Evolutionary conservation across 2,888 invertebrate genomes (phyloP).

Genomic region (Brenthis hecate): DNA sequence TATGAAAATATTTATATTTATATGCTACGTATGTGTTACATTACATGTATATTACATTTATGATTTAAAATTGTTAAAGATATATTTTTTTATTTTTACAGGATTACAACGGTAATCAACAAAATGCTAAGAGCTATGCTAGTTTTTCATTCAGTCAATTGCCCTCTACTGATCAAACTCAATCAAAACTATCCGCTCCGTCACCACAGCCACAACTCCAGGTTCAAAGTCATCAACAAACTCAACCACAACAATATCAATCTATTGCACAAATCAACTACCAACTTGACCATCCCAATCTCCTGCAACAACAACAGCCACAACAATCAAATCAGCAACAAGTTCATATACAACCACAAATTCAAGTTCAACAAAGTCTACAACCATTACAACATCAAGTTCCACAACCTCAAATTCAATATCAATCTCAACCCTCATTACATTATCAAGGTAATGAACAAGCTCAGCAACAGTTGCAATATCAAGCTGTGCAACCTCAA

Average conservation of each 20-base stretch:
- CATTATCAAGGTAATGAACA: conserved; percentile 32
- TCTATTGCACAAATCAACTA: conserved; percentile 40
- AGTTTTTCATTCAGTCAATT: conserved; percentile 56
- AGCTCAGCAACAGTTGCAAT: conserved; percentile 25
- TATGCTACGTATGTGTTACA: too few species aligned
- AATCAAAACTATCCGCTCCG: conserved; percentile 35
- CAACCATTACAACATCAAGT: conserved; percentile 35
- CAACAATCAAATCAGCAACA: conserved; percentile 38
- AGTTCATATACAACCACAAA: conserved; percentile 29
- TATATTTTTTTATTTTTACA: conserved; percentile 46
- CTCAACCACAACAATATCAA: conserved; percentile 38
- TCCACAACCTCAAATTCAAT: conserved; percentile 20
- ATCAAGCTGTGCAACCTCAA: conserved; percentile 26
- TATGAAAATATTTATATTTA: background rate
- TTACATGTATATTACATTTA: too few species aligned
- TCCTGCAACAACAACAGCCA: conserved; percentile 33
- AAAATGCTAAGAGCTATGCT: conserved; percentile 65
- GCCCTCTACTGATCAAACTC: conserved; percentile 26
- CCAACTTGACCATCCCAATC: conserved; percentile 41
- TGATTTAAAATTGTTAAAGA: background rate
- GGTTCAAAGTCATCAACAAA: conserved; percentile 30
- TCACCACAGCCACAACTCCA: conserved; percentile 33
- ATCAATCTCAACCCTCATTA: conserved; percentile 26
- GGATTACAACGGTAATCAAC: conserved; percentile 54
- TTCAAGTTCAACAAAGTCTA: conserved; percentile 31